Percentiles rank a stretch among this genome's conserved stretches.
These are phyloP conservation scores for Cheilosia scutellata DNA, from an alignment of 2,888 invertebrate species.

Conservation along the genomic window DNA sequence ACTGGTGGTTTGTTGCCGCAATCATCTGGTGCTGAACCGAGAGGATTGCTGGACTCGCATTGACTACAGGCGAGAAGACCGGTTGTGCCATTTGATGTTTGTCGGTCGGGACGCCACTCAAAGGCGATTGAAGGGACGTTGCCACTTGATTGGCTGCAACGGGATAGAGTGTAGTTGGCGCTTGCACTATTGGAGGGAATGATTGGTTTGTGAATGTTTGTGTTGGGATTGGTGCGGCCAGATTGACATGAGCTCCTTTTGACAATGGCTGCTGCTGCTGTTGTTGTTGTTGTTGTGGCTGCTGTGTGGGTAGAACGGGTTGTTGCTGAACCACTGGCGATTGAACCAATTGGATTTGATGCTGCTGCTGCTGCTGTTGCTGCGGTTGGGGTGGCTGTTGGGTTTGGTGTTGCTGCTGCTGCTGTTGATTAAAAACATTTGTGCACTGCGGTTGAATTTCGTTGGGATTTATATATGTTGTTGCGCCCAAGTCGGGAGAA, in stretches of 20 bases:
- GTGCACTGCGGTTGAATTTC: constrained; percentile 66
- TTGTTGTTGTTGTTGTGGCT: constrained; percentile 81
- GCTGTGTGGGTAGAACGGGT: constrained; percentile 76
- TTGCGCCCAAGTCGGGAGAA: constrained; percentile 86
- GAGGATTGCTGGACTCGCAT: constrained; percentile 58
- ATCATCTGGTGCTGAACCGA: constrained; percentile 71
- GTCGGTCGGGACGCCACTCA: constrained; percentile 48
- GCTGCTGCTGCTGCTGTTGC: constrained; percentile 71
- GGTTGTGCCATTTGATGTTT: constrained; percentile 64
- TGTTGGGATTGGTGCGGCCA: constrained; percentile 87
- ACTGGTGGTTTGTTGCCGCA: constrained; percentile 50
- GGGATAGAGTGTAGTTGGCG: constrained; percentile 54
- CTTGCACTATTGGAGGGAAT: constrained; percentile 85
- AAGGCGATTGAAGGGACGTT: constrained; percentile 60
- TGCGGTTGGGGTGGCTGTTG: constrained; percentile 69
- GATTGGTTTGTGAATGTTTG: constrained; percentile 95
- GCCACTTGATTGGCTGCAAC: constrained; percentile 52
- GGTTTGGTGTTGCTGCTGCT: constrained; percentile 37
- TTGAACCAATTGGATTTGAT: constrained; percentile 53
- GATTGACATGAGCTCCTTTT: constrained; percentile 66
- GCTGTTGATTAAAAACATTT: constrained; percentile 63
- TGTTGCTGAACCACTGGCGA: constrained; percentile 68
- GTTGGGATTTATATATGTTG: constrained; percentile 47
- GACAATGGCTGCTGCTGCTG: constrained; percentile 81
- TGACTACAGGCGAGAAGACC: constrained; percentile 60